Evolutionary conservation across 2,888 invertebrate species (phyloP), one percentile per base, ranked within the genome.

Genomic region (Drosophila robusta): DNA sequence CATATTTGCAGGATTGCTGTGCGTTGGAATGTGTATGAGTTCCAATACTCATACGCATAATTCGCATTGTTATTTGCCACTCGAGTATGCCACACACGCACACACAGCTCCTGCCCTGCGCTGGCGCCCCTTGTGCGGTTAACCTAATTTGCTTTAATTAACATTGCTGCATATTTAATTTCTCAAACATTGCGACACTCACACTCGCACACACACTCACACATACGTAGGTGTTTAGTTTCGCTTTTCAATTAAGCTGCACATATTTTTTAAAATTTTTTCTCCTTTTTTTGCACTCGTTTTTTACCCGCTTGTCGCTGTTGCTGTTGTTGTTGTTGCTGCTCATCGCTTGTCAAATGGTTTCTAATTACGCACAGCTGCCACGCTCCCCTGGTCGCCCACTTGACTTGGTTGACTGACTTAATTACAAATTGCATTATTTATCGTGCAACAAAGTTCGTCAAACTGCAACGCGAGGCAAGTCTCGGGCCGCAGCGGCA

Each of bases 401-500:
- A 60, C 58, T 75, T 70, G 60, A 60, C 70, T 63, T 51, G 61
- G 74, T 63, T 84, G 85, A 85, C 88, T 82, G 88, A 87, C 85
- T 87, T 87, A 89, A 87, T 81, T 89, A 88, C 89, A 76, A 89
- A 82, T 84, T 87, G 80, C 89, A 87, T 87, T 87, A 87, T 87
- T 87, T 79, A 87, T 75, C 81, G 64, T 73, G 74, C 84, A 78
- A 75, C 85, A 84, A 84, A 81, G 88, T 88, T 87, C 89, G 89
- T 85, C 85, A 85, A 85, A 85, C 89, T 89, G 50, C 54, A 62
- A 56, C 29, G 41, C 39, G 38, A 64, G 32, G 51, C 63, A 45
- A 8, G 38, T 49, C 38, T 51, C 41, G 7, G 36, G 34, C 11
- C 5, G 26, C 26, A 26, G 39, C 51, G 12, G 12, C 41, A 39